phyloP scores from a whole-genome alignment of 1,140 invertebrate species.

The Rhopalosiphum padi region DNA sequence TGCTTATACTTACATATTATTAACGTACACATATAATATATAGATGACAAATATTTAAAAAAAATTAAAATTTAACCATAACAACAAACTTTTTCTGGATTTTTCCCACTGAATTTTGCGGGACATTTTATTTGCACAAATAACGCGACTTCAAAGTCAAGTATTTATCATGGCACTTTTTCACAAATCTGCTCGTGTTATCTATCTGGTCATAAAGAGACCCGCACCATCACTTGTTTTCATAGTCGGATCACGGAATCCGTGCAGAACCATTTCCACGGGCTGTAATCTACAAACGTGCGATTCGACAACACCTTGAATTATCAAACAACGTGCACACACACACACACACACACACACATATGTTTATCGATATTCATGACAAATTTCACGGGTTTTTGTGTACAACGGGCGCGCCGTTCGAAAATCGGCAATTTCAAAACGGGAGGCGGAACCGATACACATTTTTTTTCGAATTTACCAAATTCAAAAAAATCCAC shows the following conservation, averaged over 20 bases:
- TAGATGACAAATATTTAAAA: background rate
- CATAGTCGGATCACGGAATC: background rate
- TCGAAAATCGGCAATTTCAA: background rate
- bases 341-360: background rate
- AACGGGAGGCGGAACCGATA: background rate
- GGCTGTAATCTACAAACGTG: background rate
- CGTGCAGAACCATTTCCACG: background rate
- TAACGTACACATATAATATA: background rate
- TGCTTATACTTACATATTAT: background rate
- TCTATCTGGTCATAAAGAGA: background rate
- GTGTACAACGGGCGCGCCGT: background rate
- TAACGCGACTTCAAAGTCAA: background rate
- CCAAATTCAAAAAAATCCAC: constrained; percentile 50
- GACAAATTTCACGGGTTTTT: background rate
- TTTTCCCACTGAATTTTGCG: background rate
- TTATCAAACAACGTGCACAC: background rate
- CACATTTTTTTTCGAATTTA: background rate
- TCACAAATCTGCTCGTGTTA: background rate
- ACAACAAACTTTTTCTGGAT: background rate
- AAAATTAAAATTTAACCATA: background rate
- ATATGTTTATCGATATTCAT: background rate
- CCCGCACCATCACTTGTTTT: background rate
- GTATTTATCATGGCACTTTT: background rate
- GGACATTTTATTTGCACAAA: background rate
- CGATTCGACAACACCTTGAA: background rate